Evolutionary conservation across 2,888 invertebrate genomes (phyloP), one percentile per base, ranked within the genome.

Genomic region (Microdon myrmicae): DNA sequence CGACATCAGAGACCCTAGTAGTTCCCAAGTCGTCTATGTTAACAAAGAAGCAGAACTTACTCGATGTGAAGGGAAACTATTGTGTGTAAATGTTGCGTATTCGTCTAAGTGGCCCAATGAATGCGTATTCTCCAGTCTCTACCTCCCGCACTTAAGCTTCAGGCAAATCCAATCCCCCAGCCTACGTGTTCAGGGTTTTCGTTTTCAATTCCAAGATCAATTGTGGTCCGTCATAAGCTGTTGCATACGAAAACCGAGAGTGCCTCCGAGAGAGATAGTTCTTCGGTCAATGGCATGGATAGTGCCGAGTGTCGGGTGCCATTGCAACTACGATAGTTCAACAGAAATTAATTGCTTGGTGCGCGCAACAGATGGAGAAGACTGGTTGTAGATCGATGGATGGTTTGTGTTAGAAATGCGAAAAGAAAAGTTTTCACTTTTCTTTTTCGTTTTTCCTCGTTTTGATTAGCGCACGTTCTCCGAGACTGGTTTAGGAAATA

Each of bases 261-360:
- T 45, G 37, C 39, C 29, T 35, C 45, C 37, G 37, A 64, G 61
- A 44, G 56, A 64, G 56, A 51, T 51, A 41, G 45, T 54, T 29
- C 56, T 28, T 58, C 64, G 64, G 64, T 64, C 64, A 64, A 64
- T 64, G 64, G 64, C 64, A 64, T 64, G 64, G 58, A 43, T 51
- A 32, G 29, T 45, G 64, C 26, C 43, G 47, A 37, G 35, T 51
- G 45, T 41, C 19, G 8, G 13, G 3, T 25, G 26, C 45, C 8
- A 4, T 7, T 8, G 25, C 16, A 3, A 3, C 6, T 3, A 17
- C 7, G 13, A 19, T 26, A 10, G n/a, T 9, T 4, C 28, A 9
- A 6, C 10, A 3, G 10, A 8, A 47, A 3, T 22, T 12, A 12
- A 7, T 26, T 17, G 25, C 12, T 35, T 45, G 58, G 26, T 64